Conservation (phyloP, 1,140 invertebrate species). For the Uloborus diversus region DNA sequence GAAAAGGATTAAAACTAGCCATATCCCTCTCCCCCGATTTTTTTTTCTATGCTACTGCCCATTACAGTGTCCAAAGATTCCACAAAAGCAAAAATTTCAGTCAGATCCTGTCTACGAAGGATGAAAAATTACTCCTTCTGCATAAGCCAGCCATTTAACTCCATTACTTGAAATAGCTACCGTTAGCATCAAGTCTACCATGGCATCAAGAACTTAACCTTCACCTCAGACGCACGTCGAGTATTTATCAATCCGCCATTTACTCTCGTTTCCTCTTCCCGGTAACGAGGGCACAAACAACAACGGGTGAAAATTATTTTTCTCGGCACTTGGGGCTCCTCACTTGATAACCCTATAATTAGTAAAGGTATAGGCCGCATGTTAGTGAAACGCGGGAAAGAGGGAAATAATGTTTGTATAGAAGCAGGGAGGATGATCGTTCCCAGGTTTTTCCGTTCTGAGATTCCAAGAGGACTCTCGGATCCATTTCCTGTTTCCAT, state of each 20-base stretch:
- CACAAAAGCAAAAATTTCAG: no score
- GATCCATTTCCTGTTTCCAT: no score
- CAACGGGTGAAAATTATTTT: slow-evolving; percentile 9
- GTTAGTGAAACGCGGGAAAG: not conserved
- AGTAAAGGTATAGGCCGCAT: no score
- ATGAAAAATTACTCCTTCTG: no score
- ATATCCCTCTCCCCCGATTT: no score
- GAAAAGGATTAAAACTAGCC: no score
- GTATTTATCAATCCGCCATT: slow-evolving; percentile 12
- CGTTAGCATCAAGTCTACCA: not conserved
- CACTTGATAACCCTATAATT: slow-evolving; percentile 36
- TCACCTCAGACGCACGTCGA: slow-evolving; percentile 3
- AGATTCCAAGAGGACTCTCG: not conserved
- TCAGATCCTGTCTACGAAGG: no score
- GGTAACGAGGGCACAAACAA: not conserved
- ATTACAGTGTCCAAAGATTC: no score
- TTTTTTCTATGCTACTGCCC: no score
- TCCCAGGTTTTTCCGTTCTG: not conserved
- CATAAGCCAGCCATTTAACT: no score
- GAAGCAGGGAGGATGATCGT: slow-evolving; percentile 4
- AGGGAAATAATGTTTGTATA: not conserved
- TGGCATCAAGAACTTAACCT: slow-evolving; percentile 25
- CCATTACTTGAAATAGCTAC: slow-evolving; percentile 1
- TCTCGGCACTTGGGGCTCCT: not conserved
- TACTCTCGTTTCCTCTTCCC: not conserved